Evolutionary conservation across 1,140 invertebrate species (phyloP).

Genomic region (Lepidostoma basale): DNA sequence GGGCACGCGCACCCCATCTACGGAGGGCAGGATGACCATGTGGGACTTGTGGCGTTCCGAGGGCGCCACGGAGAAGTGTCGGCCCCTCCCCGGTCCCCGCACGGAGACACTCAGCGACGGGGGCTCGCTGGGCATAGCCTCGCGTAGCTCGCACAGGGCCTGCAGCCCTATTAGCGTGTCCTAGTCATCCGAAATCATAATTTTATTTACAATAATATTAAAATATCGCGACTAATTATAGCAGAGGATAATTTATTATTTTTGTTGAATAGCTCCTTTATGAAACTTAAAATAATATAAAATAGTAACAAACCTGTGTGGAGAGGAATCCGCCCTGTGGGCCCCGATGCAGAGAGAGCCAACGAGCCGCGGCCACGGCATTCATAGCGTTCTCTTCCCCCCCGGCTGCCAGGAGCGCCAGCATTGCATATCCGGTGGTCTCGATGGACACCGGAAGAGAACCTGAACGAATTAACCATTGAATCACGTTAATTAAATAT

Average conservation of each 20-base stretch:
- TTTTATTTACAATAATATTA: neutral
- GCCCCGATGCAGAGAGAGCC: slow-evolving; percentile 73
- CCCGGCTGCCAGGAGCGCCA: slow-evolving; percentile 62
- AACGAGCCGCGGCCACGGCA: slow-evolving; percentile 63
- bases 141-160: slow-evolving; percentile 57
- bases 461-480: slow-evolving; percentile 40
- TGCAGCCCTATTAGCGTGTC: slow-evolving; percentile 72
- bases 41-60: slow-evolving; percentile 48
- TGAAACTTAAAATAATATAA: neutral
- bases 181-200: too few relatives aligned
- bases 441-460: slow-evolving; percentile 63
- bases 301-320: slow-evolving; percentile 55
- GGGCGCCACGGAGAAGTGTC: slow-evolving; percentile 44
- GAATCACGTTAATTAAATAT: too few relatives aligned
- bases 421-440: slow-evolving; percentile 73
- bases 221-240: neutral
- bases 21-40: slow-evolving; percentile 46
- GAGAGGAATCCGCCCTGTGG: slow-evolving; percentile 74
- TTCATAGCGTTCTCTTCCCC: slow-evolving; percentile 62
- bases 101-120: slow-evolving; percentile 49
- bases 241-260: neutral
- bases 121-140: slow-evolving; percentile 39
- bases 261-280: neutral
- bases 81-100: slow-evolving; percentile 27
- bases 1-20: slow-evolving; percentile 51